A percentile compares a stretch with the other conserved stretches of the same genome.
Evolutionary conservation across 2,888 invertebrate genomes (phyloP).

Genomic region (Chirona hameri): DNA sequence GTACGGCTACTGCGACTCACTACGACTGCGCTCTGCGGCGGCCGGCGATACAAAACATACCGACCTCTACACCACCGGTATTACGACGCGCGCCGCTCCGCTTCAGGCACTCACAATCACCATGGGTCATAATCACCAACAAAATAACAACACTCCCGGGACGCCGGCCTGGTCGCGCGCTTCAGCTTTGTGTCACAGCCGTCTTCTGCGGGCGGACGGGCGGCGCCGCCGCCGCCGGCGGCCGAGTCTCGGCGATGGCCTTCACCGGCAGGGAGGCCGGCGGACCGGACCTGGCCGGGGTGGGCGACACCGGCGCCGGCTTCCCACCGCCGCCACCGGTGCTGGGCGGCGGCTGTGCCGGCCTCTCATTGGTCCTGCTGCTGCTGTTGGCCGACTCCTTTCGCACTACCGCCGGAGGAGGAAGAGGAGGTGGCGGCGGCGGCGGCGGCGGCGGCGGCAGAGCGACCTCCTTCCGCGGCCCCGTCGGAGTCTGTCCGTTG

Average conservation of each 20-base stretch:
- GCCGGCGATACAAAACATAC: background rate
- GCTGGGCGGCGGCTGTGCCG: too few relatives aligned
- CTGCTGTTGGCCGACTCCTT: too few relatives aligned
- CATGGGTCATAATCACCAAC: background rate
- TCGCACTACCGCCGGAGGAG: too few relatives aligned
- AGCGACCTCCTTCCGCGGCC: background rate
- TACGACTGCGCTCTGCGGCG: background rate
- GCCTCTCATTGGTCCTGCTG: too few relatives aligned
- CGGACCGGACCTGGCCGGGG: background rate
- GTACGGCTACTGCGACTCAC: background rate
- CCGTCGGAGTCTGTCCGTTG: background rate
- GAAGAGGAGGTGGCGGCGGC: background rate
- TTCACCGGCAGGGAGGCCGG: background rate
- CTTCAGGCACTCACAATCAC: constrained; percentile 1
- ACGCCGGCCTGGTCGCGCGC: background rate
- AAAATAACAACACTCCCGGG: background rate
- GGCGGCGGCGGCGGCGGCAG: background rate
- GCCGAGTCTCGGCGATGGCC: background rate
- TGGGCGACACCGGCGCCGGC: background rate
- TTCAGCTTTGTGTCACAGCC: background rate
- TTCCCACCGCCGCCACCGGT: too few relatives aligned
- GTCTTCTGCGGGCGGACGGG: background rate
- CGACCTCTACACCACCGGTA: background rate
- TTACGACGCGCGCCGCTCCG: background rate
- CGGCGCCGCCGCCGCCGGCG: background rate